Percentiles rank a stretch among this genome's conserved stretches.
Evolutionary conservation across 1,140 invertebrate species (phyloP).

Genomic region (Ectropis grisescens): DNA sequence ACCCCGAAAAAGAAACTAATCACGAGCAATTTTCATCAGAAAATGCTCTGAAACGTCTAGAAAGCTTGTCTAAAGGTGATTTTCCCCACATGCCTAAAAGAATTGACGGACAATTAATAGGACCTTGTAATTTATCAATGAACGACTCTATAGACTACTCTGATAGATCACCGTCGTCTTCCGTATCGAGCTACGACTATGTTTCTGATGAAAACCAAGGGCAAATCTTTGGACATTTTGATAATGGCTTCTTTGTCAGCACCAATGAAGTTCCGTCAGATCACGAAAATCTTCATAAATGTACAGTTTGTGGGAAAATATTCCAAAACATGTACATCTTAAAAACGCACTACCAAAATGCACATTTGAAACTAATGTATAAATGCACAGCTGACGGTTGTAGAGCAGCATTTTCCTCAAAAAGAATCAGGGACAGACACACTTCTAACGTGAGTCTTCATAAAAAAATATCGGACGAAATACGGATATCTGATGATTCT

Average conservation of each 20-base stretch:
- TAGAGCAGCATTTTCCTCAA: conserved; percentile 95
- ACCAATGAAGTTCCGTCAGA: conserved; percentile 87
- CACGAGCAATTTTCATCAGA: conserved; percentile 51
- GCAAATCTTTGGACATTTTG: conserved; percentile 77
- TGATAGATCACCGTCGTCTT: conserved; percentile 71
- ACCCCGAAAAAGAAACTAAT: conserved; percentile 11
- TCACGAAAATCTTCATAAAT: conserved; percentile 83
- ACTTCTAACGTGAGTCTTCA: conserved; percentile 94
- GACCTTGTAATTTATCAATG: conserved; percentile 44
- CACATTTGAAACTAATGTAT: conserved; percentile 96
- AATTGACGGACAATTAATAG: conserved; percentile 26
- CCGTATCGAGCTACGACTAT: conserved; percentile 72
- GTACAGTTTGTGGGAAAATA: conserved; percentile 92
- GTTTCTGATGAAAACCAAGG: conserved; percentile 71
- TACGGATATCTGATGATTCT: conserved; percentile 40
- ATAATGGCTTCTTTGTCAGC: conserved; percentile 80
- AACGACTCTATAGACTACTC: conserved; percentile 65
- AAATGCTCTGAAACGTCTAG: conserved; percentile 83
- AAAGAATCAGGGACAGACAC: conserved; percentile 92
- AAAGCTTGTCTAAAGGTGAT: conserved; percentile 84
- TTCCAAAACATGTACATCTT: conserved; percentile 97
- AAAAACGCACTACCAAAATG: conserved; percentile 96
- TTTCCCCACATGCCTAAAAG: conserved; percentile 72
- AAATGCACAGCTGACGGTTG: conserved; percentile 97
- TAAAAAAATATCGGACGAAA: conserved; percentile 80